A percentile compares a stretch with the other conserved stretches of the same genome.
phyloP scores from a whole-genome alignment of 2,888 invertebrate species.

The Drosophila putrida region DNA sequence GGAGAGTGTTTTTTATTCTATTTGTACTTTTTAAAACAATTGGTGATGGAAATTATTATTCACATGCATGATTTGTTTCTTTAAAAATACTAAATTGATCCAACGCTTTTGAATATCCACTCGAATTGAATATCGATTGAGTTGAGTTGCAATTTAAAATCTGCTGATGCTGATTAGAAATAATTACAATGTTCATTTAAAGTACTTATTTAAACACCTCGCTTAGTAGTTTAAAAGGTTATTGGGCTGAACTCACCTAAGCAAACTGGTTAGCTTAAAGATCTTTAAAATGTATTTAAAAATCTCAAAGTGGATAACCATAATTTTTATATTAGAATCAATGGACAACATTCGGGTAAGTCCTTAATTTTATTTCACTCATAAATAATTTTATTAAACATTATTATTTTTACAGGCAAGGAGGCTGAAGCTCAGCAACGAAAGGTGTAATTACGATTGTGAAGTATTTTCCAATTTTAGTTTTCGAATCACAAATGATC shows the following conservation, averaged over 20 bases:
- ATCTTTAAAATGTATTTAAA: background rate
- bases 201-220: background rate
- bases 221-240: background rate
- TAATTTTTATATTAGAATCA: background rate
- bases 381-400: background rate
- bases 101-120: background rate
- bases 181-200: background rate
- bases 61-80: too few relatives aligned
- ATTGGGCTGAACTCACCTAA: background rate
- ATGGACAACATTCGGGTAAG: conserved; percentile 2
- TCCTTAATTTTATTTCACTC: background rate
- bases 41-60: too few relatives aligned
- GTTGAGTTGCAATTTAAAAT: background rate
- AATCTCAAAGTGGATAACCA: background rate
- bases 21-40: too few relatives aligned
- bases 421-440: background rate
- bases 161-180: background rate
- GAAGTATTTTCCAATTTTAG: conserved; percentile 9
- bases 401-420: conserved; percentile 2
- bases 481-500: conserved; percentile 5
- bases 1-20: too few relatives aligned
- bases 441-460: background rate
- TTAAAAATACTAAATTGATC: background rate
- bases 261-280: background rate
- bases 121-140: background rate